Conservation (phyloP, 2,888 invertebrate species). For the Erebia epiphron region DNA sequence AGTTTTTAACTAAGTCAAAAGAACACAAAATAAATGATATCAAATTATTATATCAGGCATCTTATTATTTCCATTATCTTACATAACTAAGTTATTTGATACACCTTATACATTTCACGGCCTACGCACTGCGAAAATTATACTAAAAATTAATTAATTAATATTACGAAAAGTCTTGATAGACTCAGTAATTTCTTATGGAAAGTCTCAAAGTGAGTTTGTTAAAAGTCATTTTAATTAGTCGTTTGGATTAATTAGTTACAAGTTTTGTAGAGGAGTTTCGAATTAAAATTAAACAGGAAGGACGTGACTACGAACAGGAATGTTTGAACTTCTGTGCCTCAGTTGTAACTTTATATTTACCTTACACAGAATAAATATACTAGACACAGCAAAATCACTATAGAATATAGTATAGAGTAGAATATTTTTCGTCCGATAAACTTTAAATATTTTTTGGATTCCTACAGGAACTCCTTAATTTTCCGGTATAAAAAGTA, state of each 20-base stretch:
- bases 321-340: not conserved
- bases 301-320: constrained; percentile 28
- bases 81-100: not conserved
- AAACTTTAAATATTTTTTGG: too few relatives aligned
- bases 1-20: not conserved
- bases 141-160: constrained; percentile 7
- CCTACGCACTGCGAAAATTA: not conserved
- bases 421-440: too few relatives aligned
- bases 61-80: not conserved
- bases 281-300: constrained; percentile 55
- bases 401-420: too few relatives aligned
- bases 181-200: constrained; percentile 33
- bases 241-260: constrained; percentile 61
- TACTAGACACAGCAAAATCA: too few relatives aligned
- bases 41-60: not conserved
- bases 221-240: constrained; percentile 58
- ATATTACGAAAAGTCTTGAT: constrained; percentile 12
- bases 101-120: not conserved
- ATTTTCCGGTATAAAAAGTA: too few relatives aligned
- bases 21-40: not conserved
- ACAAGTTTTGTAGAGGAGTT: constrained; percentile 52
- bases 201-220: constrained; percentile 34
- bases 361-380: too few relatives aligned
- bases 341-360: not conserved
- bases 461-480: too few relatives aligned